phyloP scores from a whole-genome alignment of 2,888 invertebrate genomes.

The Imbricaverruca yamaguchii region DNA sequence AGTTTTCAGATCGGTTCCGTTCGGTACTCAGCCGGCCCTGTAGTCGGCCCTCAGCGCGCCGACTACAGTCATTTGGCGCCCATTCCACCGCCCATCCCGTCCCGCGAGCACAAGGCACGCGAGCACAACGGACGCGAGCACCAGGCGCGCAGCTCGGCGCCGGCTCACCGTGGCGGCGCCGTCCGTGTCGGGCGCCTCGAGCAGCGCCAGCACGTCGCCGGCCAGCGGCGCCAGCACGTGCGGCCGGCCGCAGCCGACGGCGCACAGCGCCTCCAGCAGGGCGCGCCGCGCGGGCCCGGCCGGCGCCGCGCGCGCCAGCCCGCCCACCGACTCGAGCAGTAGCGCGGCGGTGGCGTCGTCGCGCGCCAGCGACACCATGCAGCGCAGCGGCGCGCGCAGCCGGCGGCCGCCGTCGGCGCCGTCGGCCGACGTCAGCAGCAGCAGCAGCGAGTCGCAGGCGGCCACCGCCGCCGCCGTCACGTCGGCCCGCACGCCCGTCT shows the following conservation, averaged over 20 bases:
- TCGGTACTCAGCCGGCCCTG: too few species aligned
- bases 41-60: too few species aligned
- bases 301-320: constrained; percentile 20
- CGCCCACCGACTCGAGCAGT: constrained; percentile 3
- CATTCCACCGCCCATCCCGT: too few species aligned
- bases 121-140: too few species aligned
- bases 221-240: constrained; percentile 4
- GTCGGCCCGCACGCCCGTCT: background rate
- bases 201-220: background rate
- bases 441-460: constrained; percentile 18
- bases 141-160: background rate
- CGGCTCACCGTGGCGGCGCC: background rate
- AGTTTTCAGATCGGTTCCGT: too few species aligned
- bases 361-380: constrained; percentile 1
- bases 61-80: too few species aligned
- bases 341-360: background rate
- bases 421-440: constrained; percentile 8
- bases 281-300: constrained; percentile 10
- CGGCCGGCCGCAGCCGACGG: constrained; percentile 10
- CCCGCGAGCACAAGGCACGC: too few species aligned
- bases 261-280: constrained; percentile 8
- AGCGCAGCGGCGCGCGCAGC: constrained; percentile 8
- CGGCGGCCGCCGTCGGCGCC: background rate
- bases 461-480: constrained; percentile 5
- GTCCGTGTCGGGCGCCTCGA: constrained; percentile 6